These are phyloP conservation scores for Drymodes brunneopygia DNA, from an alignment of 2,113 vertebrate species.

Conservation along the genomic window DNA sequence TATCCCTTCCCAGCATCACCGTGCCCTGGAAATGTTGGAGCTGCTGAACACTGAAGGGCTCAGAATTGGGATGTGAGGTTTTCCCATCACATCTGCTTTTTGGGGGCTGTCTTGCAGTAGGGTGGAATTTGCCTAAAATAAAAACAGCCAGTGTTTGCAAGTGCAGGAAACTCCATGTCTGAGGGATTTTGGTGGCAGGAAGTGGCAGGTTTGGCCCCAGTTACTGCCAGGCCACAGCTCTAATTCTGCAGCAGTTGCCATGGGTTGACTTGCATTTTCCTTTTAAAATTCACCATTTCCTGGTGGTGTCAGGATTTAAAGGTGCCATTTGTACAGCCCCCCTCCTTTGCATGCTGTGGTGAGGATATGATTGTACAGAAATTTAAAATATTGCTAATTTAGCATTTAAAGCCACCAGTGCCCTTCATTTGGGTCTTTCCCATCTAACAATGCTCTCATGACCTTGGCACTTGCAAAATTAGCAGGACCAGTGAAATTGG, in stretches of 20 bases:
- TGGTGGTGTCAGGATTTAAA: not conserved
- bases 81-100: accelerated
- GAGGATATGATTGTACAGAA: not conserved
- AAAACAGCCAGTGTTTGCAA: not conserved
- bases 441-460: accelerated
- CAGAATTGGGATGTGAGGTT: not conserved
- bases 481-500: not conserved
- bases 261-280: not conserved
- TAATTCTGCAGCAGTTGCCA: not conserved
- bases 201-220: not conserved
- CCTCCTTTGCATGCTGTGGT: accelerated
- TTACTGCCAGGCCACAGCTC: not conserved
- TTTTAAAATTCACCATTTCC: not conserved
- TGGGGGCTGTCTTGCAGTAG: not conserved
- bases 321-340: not conserved
- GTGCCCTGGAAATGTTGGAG: not conserved
- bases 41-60: not conserved
- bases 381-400: not conserved
- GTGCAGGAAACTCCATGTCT: accelerated
- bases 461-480: not conserved
- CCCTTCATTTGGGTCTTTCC: not conserved
- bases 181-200: not conserved
- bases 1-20: not conserved
- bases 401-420: not conserved
- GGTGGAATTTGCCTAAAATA: not conserved